These are phyloP conservation scores for Lasioglossum lativentre DNA, from an alignment of 2,888 invertebrate species.

Conservation along the genomic window DNA sequence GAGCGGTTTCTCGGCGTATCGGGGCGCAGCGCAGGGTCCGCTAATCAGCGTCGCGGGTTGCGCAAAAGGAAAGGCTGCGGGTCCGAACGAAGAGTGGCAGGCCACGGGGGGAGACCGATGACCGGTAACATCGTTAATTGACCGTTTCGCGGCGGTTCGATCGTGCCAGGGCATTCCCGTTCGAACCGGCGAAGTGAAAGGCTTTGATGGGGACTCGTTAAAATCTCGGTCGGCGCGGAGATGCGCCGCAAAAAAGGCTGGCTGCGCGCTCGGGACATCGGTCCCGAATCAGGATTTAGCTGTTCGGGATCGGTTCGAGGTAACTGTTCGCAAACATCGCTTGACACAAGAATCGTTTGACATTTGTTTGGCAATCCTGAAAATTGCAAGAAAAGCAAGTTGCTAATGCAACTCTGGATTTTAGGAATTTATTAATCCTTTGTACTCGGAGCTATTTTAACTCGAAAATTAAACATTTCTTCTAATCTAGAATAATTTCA, in stretches of 20 bases:
- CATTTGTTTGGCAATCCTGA: no score
- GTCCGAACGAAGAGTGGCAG: neutral
- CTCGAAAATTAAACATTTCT: no score
- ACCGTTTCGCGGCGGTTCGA: constrained; percentile 31
- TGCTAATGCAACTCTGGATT: no score
- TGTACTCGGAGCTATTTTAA: no score
- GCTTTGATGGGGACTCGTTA: constrained; percentile 51
- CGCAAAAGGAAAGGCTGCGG: constrained; percentile 25
- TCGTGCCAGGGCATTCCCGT: constrained; percentile 29
- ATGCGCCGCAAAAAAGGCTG: constrained; percentile 39
- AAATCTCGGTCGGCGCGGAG: constrained; percentile 42
- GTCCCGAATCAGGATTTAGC: neutral
- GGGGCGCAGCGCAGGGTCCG: neutral
- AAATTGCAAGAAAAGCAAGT: no score
- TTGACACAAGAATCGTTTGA: neutral
- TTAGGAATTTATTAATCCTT: no score
- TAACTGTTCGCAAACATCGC: neutral
- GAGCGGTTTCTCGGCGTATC: neutral
- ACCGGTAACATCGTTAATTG: constrained; percentile 35
- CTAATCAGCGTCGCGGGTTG: constrained; percentile 10
- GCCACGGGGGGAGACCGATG: constrained; percentile 14
- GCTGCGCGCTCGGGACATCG: neutral
- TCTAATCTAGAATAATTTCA: no score
- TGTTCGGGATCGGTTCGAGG: neutral
- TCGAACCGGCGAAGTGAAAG: constrained; percentile 48